Conservation (phyloP, 2,888 invertebrate genomes). For the Julus scanicus region DNA sequence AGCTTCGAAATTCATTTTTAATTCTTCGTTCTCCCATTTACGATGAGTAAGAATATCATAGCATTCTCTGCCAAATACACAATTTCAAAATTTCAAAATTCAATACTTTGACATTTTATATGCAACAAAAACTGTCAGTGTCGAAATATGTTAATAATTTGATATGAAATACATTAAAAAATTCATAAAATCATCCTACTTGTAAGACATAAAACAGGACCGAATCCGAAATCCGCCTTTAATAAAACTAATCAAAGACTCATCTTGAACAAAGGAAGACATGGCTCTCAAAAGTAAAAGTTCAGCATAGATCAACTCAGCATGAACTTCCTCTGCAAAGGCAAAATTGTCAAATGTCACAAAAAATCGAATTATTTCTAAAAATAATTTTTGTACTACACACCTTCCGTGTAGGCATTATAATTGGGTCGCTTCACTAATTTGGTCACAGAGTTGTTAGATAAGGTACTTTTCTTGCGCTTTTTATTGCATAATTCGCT, state of each 20-base stretch:
- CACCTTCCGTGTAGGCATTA: slow-evolving; percentile 77
- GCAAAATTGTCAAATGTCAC: neutral
- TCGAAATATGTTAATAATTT: too few relatives aligned
- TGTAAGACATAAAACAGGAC: slow-evolving; percentile 89
- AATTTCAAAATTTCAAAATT: neutral
- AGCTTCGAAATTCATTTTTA: slow-evolving; percentile 81
- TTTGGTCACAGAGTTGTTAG: slow-evolving; percentile 77
- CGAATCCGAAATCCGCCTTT: slow-evolving; percentile 93
- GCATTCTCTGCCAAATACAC: slow-evolving; percentile 70
- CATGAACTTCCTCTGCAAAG: slow-evolving; percentile 80
- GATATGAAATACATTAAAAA: neutral
- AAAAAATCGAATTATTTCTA: neutral
- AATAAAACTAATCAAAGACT: slow-evolving; percentile 90
- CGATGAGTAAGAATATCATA: slow-evolving; percentile 81
- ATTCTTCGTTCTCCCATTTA: slow-evolving; percentile 74
- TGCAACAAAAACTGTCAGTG: neutral
- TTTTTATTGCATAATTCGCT: slow-evolving; percentile 80
- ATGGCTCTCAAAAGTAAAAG: slow-evolving; percentile 87
- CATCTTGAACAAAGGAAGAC: slow-evolving; percentile 93
- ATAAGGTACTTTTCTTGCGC: slow-evolving; percentile 73
- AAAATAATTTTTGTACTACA: neutral
- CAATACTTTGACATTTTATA: neutral
- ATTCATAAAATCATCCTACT: slow-evolving; percentile 72
- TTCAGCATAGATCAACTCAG: slow-evolving; percentile 95
- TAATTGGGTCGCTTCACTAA: slow-evolving; percentile 82